Evolutionary conservation across 2,797 vertebrate genomes (phyloP).

Genomic region (Champsocephalus esox): DNA sequence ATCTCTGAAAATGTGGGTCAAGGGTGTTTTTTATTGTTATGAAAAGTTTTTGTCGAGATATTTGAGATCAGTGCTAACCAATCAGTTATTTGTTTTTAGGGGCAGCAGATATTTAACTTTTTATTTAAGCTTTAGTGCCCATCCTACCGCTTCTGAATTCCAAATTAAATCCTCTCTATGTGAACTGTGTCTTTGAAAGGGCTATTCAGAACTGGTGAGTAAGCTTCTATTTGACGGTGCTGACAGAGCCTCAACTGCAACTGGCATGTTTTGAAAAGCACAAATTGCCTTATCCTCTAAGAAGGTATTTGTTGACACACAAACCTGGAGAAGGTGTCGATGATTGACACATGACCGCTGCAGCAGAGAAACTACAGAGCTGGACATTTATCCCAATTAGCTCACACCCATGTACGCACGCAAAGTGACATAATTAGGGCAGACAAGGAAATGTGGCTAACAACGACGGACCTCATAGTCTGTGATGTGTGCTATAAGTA

Average conservation of each 20-base stretch:
- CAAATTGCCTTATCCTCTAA: slow-evolving; percentile 77
- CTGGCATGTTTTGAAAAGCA: slow-evolving; percentile 80
- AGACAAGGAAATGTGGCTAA: slow-evolving; percentile 57
- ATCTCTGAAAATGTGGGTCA: not conserved
- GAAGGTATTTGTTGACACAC: slow-evolving; percentile 79
- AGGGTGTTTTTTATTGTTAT: not conserved
- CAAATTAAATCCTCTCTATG: slow-evolving; percentile 42
- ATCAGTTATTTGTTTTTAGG: not conserved
- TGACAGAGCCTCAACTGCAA: slow-evolving; percentile 72
- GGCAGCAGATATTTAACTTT: slow-evolving; percentile 8
- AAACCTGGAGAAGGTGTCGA: slow-evolving; percentile 60
- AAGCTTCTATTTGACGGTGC: slow-evolving; percentile 68
- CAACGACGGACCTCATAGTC: slow-evolving; percentile 48
- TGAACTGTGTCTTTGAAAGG: slow-evolving; percentile 44
- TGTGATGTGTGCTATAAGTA: slow-evolving; percentile 66
- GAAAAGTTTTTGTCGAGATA: not conserved
- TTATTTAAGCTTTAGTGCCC: not conserved
- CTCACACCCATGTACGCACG: slow-evolving; percentile 43
- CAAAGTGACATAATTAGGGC: slow-evolving; percentile 72
- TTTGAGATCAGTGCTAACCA: not conserved
- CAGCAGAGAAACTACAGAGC: slow-evolving; percentile 63
- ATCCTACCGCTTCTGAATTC: slow-evolving; percentile 34
- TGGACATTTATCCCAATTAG: slow-evolving; percentile 78
- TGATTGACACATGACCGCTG: slow-evolving; percentile 75
- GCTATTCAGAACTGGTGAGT: slow-evolving; percentile 50